Percentiles rank a stretch among this genome's conserved stretches.
These are phyloP conservation scores for Ophthalmolycus amberensis DNA, from an alignment of 2,113 vertebrate species.

Conservation along the genomic window DNA sequence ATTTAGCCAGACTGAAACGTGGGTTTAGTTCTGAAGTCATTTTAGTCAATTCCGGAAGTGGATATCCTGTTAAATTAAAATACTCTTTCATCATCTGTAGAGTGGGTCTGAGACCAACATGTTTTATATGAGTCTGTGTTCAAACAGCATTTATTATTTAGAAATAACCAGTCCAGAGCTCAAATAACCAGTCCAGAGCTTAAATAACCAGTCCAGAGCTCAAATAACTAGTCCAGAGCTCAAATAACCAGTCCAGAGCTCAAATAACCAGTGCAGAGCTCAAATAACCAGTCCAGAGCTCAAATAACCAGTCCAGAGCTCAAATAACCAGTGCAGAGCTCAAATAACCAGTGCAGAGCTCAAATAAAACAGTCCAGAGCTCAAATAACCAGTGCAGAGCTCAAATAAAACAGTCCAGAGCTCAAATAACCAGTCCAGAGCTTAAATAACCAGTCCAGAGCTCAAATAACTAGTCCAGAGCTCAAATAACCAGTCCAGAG, in stretches of 20 bases:
- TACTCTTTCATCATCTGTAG: no score
- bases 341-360: background rate
- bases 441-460: background rate
- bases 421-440: background rate
- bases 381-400: background rate
- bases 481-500: background rate
- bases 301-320: background rate
- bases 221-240: no score
- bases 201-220: background rate
- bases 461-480: background rate
- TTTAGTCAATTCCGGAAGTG: background rate
- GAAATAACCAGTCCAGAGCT: background rate
- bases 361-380: background rate
- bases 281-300: background rate
- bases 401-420: background rate
- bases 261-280: background rate
- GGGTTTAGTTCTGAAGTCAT: constrained; percentile 3
- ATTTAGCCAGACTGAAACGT: background rate
- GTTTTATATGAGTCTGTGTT: background rate
- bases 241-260: background rate
- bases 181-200: background rate
- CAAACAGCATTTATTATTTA: background rate
- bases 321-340: no score
- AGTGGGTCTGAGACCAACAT: background rate
- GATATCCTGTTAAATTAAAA: background rate